A percentile compares a stretch with the other conserved stretches of the same genome.
These are phyloP conservation scores for Drosophila paulistorum DNA, from an alignment of 1,140 invertebrate genomes.

Conservation along the genomic window DNA sequence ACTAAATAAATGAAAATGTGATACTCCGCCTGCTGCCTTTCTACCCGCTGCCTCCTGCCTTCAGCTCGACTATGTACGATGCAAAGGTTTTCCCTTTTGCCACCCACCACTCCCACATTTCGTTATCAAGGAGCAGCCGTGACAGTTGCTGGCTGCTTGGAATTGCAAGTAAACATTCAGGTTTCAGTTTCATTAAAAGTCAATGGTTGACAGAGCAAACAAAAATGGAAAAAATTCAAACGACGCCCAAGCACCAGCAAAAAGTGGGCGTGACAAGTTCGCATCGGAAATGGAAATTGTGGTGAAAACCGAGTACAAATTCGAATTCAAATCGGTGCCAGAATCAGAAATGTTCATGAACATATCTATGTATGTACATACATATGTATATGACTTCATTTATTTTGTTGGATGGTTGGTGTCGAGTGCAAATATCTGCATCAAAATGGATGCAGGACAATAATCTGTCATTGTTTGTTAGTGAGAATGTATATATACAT, in stretches of 20 bases:
- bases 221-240: constrained; percentile 23
- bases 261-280: constrained; percentile 3
- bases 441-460: not conserved
- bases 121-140: constrained; percentile 2
- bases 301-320: constrained; percentile 5
- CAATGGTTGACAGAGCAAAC: constrained; percentile 21
- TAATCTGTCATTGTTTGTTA: not conserved
- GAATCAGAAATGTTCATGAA: constrained; percentile 6
- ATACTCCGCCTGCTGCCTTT: not conserved
- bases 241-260: not conserved
- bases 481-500: no score
- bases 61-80: no score
- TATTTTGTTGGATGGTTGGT: not conserved
- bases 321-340: constrained; percentile 5
- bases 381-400: not conserved
- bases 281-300: constrained; percentile 9
- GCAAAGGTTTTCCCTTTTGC: not conserved
- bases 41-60: not conserved
- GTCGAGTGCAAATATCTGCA: constrained; percentile 3
- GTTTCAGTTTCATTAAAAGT: constrained; percentile 31
- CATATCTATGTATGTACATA: not conserved
- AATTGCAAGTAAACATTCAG: constrained; percentile 18
- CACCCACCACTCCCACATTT: not conserved
- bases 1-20: constrained; percentile 35
- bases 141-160: constrained; percentile 13